These are phyloP conservation scores for Meloidogyne chitwoodi DNA, from an alignment of 1,140 invertebrate species.

Conservation along the genomic window DNA sequence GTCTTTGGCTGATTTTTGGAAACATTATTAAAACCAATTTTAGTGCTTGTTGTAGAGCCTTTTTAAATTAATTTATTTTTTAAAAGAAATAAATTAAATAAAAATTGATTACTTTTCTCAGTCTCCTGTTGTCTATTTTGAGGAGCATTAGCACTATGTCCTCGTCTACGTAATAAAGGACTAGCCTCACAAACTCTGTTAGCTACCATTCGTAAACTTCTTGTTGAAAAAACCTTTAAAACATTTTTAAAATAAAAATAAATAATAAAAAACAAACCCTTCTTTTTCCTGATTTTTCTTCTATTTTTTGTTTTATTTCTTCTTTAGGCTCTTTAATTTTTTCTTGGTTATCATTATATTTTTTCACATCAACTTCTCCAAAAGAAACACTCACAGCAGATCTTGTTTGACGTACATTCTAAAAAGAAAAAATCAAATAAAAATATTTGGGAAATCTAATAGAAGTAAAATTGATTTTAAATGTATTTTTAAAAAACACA, in stretches of 20 bases:
- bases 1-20: not conserved
- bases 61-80: not conserved
- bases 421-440: not conserved
- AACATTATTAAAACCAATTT: not conserved
- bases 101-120: not conserved
- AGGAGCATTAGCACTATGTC: not conserved
- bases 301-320: not conserved
- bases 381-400: conserved; percentile 21
- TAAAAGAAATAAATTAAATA: not conserved
- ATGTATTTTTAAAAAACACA: too few species aligned
- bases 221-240: conserved; percentile 20
- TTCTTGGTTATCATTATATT: not conserved
- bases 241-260: not conserved
- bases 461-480: too few species aligned
- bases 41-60: not conserved
- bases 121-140: not conserved
- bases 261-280: not conserved
- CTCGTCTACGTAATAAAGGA: conserved; percentile 13
- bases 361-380: conserved; percentile 3
- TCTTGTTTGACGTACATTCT: conserved; percentile 1
- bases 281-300: not conserved
- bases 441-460: not conserved
- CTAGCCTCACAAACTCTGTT: conserved; percentile 21
- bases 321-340: not conserved
- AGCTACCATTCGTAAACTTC: conserved; percentile 22